phyloP scores from a whole-genome alignment of 2,113 vertebrate species.

The Elephantulus edwardii region DNA sequence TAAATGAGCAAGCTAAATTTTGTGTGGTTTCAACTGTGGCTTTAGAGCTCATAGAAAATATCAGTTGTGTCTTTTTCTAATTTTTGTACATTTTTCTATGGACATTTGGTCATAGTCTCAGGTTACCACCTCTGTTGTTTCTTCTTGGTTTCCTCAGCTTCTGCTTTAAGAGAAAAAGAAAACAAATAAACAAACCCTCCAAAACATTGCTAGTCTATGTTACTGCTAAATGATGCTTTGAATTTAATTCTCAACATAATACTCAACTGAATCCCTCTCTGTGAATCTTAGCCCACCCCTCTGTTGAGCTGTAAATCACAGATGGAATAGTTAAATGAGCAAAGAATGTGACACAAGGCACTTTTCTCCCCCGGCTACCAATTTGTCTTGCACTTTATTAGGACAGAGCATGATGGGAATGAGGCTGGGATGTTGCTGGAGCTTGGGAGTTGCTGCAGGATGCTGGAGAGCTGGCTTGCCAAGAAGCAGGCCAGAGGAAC shows the following conservation, averaged over 20 bases:
- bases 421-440: background rate
- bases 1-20: background rate
- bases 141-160: background rate
- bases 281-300: constrained; percentile 21
- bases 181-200: background rate
- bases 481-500: constrained; percentile 18
- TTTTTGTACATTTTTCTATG: background rate
- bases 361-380: constrained; percentile 21
- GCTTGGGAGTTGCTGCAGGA: background rate
- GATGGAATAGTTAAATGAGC: constrained; percentile 31
- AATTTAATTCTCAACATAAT: background rate
- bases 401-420: background rate
- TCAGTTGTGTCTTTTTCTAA: accelerated
- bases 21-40: background rate
- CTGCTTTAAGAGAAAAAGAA: background rate
- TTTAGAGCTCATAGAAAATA: background rate
- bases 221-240: background rate
- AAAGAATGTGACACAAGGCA: constrained; percentile 14
- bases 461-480: background rate
- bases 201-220: too few species aligned
- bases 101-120: accelerated
- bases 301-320: constrained; percentile 60
- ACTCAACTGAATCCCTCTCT: background rate
- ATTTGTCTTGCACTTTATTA: constrained; percentile 68
- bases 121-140: background rate